Evolutionary conservation across 2,797 vertebrate genomes (phyloP).

Genomic region (Choloepus didactylus): DNA sequence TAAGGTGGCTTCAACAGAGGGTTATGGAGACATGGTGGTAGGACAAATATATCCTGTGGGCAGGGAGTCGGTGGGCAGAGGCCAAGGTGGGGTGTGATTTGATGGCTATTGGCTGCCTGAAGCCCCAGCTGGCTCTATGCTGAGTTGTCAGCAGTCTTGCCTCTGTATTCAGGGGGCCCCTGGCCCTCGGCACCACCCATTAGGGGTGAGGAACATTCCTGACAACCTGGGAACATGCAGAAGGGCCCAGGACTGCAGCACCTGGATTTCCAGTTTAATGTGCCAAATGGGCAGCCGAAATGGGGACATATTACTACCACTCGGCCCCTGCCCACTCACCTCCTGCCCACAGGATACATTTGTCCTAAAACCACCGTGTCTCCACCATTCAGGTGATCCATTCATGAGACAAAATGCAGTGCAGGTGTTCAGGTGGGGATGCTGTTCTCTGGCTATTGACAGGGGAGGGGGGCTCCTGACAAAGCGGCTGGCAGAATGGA

Average conservation of each 20-base stretch:
- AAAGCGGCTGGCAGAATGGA: fast-evolving
- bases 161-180: neutral
- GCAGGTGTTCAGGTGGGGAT: fast-evolving
- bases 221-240: neutral
- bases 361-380: neutral
- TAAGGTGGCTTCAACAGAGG: neutral
- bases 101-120: neutral
- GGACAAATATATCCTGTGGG: neutral
- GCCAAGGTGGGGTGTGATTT: neutral
- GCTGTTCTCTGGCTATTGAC: fast-evolving
- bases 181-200: neutral
- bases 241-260: neutral
- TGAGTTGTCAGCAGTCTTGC: neutral
- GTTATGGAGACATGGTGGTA: neutral
- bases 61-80: neutral
- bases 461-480: neutral
- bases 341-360: neutral
- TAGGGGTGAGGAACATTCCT: neutral
- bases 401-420: neutral
- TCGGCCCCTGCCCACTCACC: neutral
- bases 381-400: neutral
- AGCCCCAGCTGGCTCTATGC: neutral
- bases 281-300: neutral
- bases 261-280: neutral
- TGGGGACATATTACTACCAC: neutral